Conservation (phyloP, 2,113 vertebrate genomes). For the Sorex araneus region DNA sequence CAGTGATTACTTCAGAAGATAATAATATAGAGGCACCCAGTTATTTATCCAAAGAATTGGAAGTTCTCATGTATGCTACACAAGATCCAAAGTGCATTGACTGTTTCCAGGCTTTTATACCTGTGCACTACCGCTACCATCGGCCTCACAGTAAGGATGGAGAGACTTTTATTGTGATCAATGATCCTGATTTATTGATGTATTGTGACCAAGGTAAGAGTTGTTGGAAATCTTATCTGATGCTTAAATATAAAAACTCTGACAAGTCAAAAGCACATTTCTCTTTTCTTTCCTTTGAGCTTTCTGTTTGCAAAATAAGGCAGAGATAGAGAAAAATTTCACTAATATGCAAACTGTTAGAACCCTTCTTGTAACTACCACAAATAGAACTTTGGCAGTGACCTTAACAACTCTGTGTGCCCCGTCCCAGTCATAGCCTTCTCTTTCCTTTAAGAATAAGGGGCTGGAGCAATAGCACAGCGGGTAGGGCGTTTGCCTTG, state of each 20-base stretch:
- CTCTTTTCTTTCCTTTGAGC: background rate
- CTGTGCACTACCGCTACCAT: conserved; percentile 95
- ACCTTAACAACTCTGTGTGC: too few relatives aligned
- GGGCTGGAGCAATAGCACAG: too few relatives aligned
- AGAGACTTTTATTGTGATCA: conserved; percentile 83
- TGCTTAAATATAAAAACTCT: conserved; percentile 46
- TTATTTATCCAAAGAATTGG: conserved; percentile 89
- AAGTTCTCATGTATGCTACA: conserved; percentile 89
- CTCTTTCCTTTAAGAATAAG: too few relatives aligned
- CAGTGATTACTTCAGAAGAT: conserved; percentile 87
- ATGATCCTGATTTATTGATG: conserved; percentile 90
- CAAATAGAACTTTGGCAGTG: too few relatives aligned
- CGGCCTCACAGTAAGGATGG: conserved; percentile 84
- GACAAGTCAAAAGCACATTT: too few relatives aligned
- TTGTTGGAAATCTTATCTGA: conserved; percentile 58
- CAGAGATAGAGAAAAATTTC: too few relatives aligned
- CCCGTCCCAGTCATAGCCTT: too few relatives aligned
- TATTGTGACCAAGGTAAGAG: conserved; percentile 88
- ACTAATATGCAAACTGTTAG: too few relatives aligned
- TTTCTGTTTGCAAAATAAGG: background rate
- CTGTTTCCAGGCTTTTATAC: conserved; percentile 88
- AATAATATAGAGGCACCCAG: conserved; percentile 94
- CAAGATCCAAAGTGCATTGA: conserved; percentile 71
- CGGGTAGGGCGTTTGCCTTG: too few relatives aligned
- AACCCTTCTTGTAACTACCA: too few relatives aligned